Percentiles rank a stretch among this genome's conserved stretches.
Evolutionary conservation across 2,888 invertebrate genomes (phyloP).

Genomic region (Perizoma flavofasciatum): DNA sequence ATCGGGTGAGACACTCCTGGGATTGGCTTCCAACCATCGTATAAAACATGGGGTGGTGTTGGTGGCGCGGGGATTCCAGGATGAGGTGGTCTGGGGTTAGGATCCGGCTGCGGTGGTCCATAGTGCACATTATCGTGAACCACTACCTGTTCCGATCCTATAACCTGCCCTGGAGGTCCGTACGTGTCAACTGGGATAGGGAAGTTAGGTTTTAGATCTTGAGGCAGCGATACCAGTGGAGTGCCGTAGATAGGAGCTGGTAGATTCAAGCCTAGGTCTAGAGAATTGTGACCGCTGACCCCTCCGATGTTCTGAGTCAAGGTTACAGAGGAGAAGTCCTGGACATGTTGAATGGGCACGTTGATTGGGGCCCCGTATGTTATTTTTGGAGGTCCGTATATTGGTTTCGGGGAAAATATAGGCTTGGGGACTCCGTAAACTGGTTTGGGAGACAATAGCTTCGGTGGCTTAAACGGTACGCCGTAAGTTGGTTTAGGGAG

Average conservation of each 20-base stretch:
- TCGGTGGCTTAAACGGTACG: constrained; percentile 60
- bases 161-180: constrained; percentile 73
- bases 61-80: constrained; percentile 89
- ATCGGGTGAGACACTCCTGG: constrained; percentile 84
- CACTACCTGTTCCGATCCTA: constrained; percentile 70
- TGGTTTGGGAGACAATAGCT: constrained; percentile 56
- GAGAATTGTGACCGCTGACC: constrained; percentile 29
- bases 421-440: constrained; percentile 57
- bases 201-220: constrained; percentile 73
- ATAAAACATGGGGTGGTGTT: constrained; percentile 89
- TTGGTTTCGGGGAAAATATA: constrained; percentile 68
- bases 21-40: constrained; percentile 95
- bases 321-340: constrained; percentile 45
- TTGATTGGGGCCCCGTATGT: constrained; percentile 54
- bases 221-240: constrained; percentile 59
- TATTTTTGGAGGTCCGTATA: constrained; percentile 64
- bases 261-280: constrained; percentile 61
- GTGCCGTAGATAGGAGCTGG: constrained; percentile 77
- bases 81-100: constrained; percentile 85
- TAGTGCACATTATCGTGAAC: constrained; percentile 71
- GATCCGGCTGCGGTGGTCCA: constrained; percentile 85
- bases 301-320: constrained; percentile 38
- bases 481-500: constrained; percentile 65
- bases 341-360: constrained; percentile 40
- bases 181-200: constrained; percentile 72